These are phyloP conservation scores for Sturnira hondurensis DNA, from an alignment of 2,113 vertebrate genomes.

Conservation along the genomic window DNA sequence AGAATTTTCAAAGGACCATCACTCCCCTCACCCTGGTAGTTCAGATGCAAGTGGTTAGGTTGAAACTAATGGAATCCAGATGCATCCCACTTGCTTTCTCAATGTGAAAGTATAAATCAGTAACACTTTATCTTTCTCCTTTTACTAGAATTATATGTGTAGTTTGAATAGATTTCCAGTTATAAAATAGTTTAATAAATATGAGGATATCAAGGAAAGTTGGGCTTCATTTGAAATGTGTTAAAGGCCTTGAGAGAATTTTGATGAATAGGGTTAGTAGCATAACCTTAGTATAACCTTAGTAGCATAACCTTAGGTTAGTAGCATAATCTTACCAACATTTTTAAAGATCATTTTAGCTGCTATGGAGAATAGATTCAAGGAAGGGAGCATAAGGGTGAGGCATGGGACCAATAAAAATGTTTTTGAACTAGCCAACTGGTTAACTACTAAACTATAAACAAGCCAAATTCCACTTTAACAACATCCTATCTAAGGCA, in stretches of 20 bases:
- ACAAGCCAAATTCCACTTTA: background rate
- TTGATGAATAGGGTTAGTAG: background rate
- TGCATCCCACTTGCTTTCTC: background rate
- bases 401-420: background rate
- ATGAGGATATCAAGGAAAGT: background rate
- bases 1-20: background rate
- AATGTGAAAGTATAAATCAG: background rate
- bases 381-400: background rate
- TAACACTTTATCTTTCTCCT: background rate
- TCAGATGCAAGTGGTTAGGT: background rate
- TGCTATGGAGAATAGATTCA: background rate
- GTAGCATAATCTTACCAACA: background rate
- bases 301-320: too few relatives aligned
- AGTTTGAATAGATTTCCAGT: background rate
- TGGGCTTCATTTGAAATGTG: background rate
- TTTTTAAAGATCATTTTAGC: background rate
- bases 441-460: background rate
- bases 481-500: background rate
- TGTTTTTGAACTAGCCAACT: background rate
- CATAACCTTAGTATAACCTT: background rate
- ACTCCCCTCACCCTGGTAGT: background rate
- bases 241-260: background rate
- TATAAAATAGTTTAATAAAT: background rate
- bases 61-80: background rate
- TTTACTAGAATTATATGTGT: background rate